Base-by-base conservation (phyloP, 2,797 vertebrate species). In the Anas georgica region DNA sequence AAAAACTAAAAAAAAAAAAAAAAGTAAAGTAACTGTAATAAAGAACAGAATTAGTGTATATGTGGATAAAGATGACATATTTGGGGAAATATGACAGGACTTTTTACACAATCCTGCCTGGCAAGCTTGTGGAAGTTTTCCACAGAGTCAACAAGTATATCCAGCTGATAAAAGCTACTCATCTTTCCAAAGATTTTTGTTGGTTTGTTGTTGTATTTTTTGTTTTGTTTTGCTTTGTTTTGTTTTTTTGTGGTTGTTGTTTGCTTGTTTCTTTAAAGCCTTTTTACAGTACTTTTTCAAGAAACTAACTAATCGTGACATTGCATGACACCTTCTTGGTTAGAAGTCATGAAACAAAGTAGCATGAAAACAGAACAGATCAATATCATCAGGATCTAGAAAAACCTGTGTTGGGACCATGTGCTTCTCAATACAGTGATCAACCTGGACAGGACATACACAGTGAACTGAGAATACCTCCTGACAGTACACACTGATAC, bases 281-380 rank as follows among this genome's bases (percentile, higher is more conserved):
- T 3, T 3, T 4, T 6, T 70, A 45, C 13, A 21, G 5, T 17
- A 37, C 13, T 46, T 74, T 83, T 74, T 75, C 76, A 80, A 28
- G 20, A 93, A 87, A 74, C 8, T 37, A 48, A 31, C 45, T 68
- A 33, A 7, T 64, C 66, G 31, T 17, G 11, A 5, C 25, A 68
- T n/a, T 81, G 41, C 8, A 25, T 21, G 3, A 18, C 7, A 10
- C 74, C 66, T 33, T 37, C 4, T 29, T 56, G 3, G 0, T 77
- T 92, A 78, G 59, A 94, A 86, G 28, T 33, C 13, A 64, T 18
- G 17, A 91, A 92, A 70, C 12, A 60, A 55, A 83, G 21, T 5
- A 75, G 15, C 23, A 58, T 89, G 62, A 78, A 94, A 83, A 64
- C 2, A 46, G 35, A 91, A 45, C 13, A 88, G 41, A 76, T 20